Base-by-base conservation (phyloP, 2,888 invertebrate genomes). In the Scotopteryx bipunctaria region DNA sequence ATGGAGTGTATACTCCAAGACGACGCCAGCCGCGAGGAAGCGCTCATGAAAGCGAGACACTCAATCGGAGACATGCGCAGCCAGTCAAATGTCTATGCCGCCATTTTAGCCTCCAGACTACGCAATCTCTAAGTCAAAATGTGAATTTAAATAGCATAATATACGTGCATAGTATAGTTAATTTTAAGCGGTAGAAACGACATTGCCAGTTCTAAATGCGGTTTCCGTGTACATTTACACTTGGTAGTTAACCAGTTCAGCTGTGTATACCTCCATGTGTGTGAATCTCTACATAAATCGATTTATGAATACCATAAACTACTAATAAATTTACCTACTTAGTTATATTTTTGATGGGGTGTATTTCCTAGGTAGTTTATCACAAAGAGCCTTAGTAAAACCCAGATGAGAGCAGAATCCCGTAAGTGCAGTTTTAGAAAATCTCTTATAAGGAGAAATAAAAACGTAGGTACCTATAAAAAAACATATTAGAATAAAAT, bases 1-100 rank as follows among this genome's bases (percentile, higher is more conserved):
- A 94, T 95, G 92, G 93, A 95, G 63, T 92, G 94, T 50, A 92
- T 93, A 60, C 86, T 93, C 58, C 90, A 92, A 62, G 92, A 92
- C 67, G 92, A 93, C 59, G 88, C 86, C 15, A 88, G 90, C 63
- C 91, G 87, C 41, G 87, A 89, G 64, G 83, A 88, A 65, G 85
- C 86, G 4, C 63, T 82, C 38, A 71, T 77, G 64, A 84, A 82
- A 59, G 78, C 83, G 21, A 81, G 88, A 17, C 88, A 88, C 63
- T 88, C 90, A n/a, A 84, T 87, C 59, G 86, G 88, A 1, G 89
- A 89, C 66, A 78, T 88, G 81, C 74, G 88, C 46, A 73, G 75
- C 42, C 73, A 78, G 33, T 76, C 81, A 8, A 76, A 78, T 29
- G 59, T 80, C 11, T 77, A 77, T 55, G 80, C 81, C 14, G 79